These are phyloP conservation scores for Caranx ignobilis DNA, from an alignment of 2,113 vertebrate species.

Conservation along the genomic window DNA sequence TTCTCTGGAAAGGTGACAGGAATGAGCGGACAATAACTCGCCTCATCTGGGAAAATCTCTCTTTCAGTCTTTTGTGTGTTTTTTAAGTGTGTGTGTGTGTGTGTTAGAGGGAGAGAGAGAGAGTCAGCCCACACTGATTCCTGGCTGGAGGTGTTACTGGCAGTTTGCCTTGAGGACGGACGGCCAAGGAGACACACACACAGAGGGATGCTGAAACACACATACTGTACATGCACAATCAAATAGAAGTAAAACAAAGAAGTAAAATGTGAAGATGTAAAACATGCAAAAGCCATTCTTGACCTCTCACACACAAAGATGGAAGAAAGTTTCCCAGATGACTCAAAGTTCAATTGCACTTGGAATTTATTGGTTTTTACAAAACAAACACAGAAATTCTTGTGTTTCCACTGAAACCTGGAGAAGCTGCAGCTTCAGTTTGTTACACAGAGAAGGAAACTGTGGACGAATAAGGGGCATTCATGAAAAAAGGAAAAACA, in stretches of 20 bases:
- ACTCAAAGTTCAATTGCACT: not conserved
- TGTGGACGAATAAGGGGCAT: not conserved
- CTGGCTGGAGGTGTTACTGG: slow-evolving; percentile 9
- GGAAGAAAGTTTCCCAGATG: not conserved
- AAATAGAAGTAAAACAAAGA: not conserved
- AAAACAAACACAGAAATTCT: not conserved
- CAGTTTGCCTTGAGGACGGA: slow-evolving; percentile 1
- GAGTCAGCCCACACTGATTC: slow-evolving; percentile 1
- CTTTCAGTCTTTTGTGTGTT: slow-evolving; percentile 13
- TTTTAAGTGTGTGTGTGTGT: slow-evolving; percentile 1
- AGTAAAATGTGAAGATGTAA: not conserved
- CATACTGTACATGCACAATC: not conserved
- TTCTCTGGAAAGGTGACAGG: slow-evolving; percentile 17
- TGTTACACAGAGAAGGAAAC: not conserved
- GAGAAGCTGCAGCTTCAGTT: not conserved
- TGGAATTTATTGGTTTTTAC: not conserved
- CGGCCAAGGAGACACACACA: not conserved
- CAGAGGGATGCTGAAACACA: not conserved
- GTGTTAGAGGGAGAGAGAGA: not conserved
- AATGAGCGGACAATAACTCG: slow-evolving; percentile 6
- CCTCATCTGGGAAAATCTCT: slow-evolving; percentile 20
- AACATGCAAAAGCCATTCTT: not conserved
- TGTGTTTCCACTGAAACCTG: not conserved
- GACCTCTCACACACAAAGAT: not conserved
- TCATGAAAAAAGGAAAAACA: not conserved